Conservation (phyloP, 2,797 vertebrate species). For the Thaleichthys pacificus region DNA sequence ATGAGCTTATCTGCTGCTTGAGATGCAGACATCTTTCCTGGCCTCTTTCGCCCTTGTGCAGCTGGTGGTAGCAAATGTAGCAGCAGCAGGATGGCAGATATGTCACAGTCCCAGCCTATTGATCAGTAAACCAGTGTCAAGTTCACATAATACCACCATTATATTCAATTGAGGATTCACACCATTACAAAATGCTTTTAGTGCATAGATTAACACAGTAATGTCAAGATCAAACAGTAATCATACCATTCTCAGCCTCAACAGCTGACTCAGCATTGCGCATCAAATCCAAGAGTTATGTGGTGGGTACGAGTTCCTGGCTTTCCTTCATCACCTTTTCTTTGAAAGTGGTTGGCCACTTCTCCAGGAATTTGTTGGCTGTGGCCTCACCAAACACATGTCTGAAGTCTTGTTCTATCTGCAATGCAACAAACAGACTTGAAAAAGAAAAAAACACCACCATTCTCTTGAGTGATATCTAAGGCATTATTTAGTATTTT, state of each 20-base stretch:
- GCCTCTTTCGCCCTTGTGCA: constrained; percentile 23
- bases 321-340: constrained; percentile 20
- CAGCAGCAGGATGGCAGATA: constrained; percentile 19
- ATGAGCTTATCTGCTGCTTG: constrained; percentile 25
- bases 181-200: too few species aligned
- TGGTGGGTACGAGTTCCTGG: constrained; percentile 15
- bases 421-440: constrained; percentile 8
- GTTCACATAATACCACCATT: background rate
- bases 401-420: constrained; percentile 19
- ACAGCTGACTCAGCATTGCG: constrained; percentile 14
- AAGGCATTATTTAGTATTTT: too few species aligned
- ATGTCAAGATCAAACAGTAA: constrained; percentile 5
- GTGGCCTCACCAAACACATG: constrained; percentile 32
- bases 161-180: background rate
- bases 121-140: constrained; percentile 5
- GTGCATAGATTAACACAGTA: constrained; percentile 1
- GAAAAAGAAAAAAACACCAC: background rate
- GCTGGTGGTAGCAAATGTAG: constrained; percentile 20
- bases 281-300: constrained; percentile 18
- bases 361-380: constrained; percentile 33
- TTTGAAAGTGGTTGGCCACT: constrained; percentile 26
- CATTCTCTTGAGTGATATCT: background rate
- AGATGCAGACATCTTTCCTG: constrained; percentile 26
- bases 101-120: constrained; percentile 19
- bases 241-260: constrained; percentile 31